Base-by-base conservation (phyloP, 2,113 vertebrate species). In the Oenanthe oenanthe region DNA sequence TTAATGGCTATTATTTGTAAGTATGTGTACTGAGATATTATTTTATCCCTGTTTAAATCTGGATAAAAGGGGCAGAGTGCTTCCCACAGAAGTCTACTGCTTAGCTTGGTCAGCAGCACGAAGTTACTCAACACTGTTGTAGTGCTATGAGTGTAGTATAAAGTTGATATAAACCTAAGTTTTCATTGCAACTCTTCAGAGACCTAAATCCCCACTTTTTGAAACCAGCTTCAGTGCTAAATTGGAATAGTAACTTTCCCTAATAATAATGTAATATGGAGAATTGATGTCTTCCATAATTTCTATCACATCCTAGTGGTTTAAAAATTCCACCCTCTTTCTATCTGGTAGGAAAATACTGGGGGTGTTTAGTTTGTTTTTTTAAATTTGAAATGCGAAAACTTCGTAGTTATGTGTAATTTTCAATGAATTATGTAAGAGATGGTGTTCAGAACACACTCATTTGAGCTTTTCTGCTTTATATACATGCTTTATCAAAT, bases 1-100 rank as follows among this genome's bases (percentile, higher is more conserved):
- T 98, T 99, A 93, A 99, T 99, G 99, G 99, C 99, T 48, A 99
- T 99, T 93, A 99, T 99, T 88, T 99, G 99, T 99, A 96, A 99
- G 99, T 99, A 61, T 92, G 66, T 88, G 16, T 19, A 16, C 13
- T 32, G 47, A 40, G 43, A 21, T 9, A 1, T 18, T 15, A 1
- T 48, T 79, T 43, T 53, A 12, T 47, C 63, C 31, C 63, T 43
- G 28, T 45, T 80, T 57, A 21, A 78, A 65, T 56, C 19, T 17
- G 3, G n/a, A 9, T 16, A 26, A 45, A 84, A 56, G 34, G 58
- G 43, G 14, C 4, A 5, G 2, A 1, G 25, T 84, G 45, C 28
- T 84, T 86, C n/a, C 15, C 53, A 26, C 17, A 26, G 20, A 57
- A 70, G 16, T 24, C 51, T 45, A 4, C 34, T 75, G 28, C 83